Evolutionary conservation across 2,888 invertebrate genomes (phyloP), one percentile per base, ranked within the genome.

Genomic region (Drosophila antonietae): DNA sequence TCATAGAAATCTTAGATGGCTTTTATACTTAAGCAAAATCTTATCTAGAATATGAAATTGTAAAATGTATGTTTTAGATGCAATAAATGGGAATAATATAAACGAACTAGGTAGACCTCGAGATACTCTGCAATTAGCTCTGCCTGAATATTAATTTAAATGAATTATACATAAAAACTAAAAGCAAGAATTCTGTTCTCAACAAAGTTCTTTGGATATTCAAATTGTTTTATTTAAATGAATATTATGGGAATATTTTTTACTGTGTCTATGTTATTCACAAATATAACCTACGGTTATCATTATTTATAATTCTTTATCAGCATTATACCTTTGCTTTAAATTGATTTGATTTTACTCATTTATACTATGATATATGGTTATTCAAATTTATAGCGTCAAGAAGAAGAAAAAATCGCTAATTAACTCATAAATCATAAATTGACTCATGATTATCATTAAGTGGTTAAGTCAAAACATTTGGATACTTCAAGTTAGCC

Each of bases 1-100:
- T 18, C 9, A 12, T 35, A 7, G 8, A 46, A 23, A 20, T 7
- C 2, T 10, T 8, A 46, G 35, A n/a, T 23, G 44, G 92, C 3
- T 51, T 51, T 35, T 51, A 51, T 51, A 51, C 18, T 18, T 51
- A 14, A 51, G 3, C 18, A 35, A 51, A 51, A 35, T 35, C 33
- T 51, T 51, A 51, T 51, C 51, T 18, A 7, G 14, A 33, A 8
- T 4, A 20, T 33, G 33, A 35, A 33, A 35, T 51, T 20, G 18
- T 51, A 51, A 51, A 35, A 18, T 51, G 18, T 18, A 20, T 51
- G 18, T 18, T 35, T 20, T 20, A 35, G 14, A 35, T 8, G 8
- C 14, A 18, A 20, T 35, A 35, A 51, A 8, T 33, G 8, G 1
- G 7, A 33, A 18, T 35, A 20, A 20, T 8, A 7, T 14, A 20